Base-by-base conservation (phyloP, 2,888 invertebrate species). In the Plusia festucae region DNA sequence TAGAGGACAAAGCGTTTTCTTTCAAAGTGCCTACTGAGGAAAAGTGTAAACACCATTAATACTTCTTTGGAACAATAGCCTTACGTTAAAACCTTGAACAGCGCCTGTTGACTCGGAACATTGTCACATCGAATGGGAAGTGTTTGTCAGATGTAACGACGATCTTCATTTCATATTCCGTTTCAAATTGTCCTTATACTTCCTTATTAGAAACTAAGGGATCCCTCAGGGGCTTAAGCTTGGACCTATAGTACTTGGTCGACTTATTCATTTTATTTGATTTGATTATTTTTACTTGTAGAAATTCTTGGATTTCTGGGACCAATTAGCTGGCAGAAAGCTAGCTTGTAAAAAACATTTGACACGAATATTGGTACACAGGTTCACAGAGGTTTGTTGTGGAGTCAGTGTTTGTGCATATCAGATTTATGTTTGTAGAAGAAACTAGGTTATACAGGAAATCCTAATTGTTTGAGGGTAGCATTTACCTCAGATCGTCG, bases 11-110 rank as follows among this genome's bases (percentile, higher is more conserved):
- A 46, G 30, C 52, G 34, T 49, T 49, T 49, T 49, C 30, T 32
- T 56, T 18, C 34, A n/a, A 53, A 74, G 61, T 58, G 20, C 52
- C 32, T 22, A n/a, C 32, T 68, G 6, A 68, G 58, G 24, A 56
- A 24, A 49, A 54, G 59, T 34, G 57, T 40, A 54, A 46, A 70
- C 51, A 57, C 30, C 9, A 22, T n/a, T 69, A 44, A 70, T 66
- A 57, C 68, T 56, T 32, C 61, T 70, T 61, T 44, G 62, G 56
- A 73, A 69, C 59, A 67, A 65, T 56, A 60, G 44, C 7, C 27
- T 22, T 24, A 56, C n/a, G 44, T 57, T 49, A 62, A 58, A 65
- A 59, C 49, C 61, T 34, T 30, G 52, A 53, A 58, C 49, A 46
- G 53, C 30, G 63, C 11, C 40, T 64, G 53, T 40, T 44, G 24